Evolutionary conservation across 2,888 invertebrate species (phyloP), one percentile per base, ranked within the genome.

Genomic region (Pristionchus mayeri): DNA sequence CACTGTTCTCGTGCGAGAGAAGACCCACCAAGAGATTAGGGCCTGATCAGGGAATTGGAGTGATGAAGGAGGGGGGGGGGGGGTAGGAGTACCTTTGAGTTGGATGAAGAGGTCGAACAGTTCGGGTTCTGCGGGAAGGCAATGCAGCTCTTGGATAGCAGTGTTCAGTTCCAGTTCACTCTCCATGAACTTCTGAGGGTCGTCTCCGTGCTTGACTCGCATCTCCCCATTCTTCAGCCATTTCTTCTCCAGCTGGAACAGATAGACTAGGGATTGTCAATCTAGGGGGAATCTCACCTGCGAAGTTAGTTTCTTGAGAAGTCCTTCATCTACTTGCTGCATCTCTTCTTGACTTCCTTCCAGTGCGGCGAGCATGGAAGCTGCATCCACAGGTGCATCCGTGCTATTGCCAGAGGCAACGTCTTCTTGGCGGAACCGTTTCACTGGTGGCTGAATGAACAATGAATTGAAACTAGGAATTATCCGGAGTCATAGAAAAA

Each of bases 1-100:
- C 98, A 71, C 97, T 96, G 93, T 99, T 99, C 92, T 98, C 98
- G 94, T 99, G 99, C 34, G 96, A 95, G 16, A 99, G 94, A 85
- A 99, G 94, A 92, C 98, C 97, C 60, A 99, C 93, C n/a, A 99
- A 93, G 81, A 97, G 97, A 86, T 96, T 96, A 54, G 98, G 95
- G 81, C 97, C 96, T 75, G 88, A 24, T 48, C 48, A 6, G 30
- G 9, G 11, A 21, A 18, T 37, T 67, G 16, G 9, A 67, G 0
- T n/a, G 27, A 4, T 50, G 21, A 0, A 79, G 24, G 1, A 50
- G n/a, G 44, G n/a, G 7, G n/a, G n/a, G n/a, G n/a, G n/a, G n/a
- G n/a, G n/a, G n/a, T n/a, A 24, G 16, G 7, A 76, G 21, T 40
- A 81, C 81, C 81, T 60, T 60, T 96, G 81, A 97, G 94, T 89